Percentiles rank a stretch among this genome's conserved stretches.
These are phyloP conservation scores for Mixornis gularis DNA, from an alignment of 2,113 vertebrate genomes.

Conservation along the genomic window DNA sequence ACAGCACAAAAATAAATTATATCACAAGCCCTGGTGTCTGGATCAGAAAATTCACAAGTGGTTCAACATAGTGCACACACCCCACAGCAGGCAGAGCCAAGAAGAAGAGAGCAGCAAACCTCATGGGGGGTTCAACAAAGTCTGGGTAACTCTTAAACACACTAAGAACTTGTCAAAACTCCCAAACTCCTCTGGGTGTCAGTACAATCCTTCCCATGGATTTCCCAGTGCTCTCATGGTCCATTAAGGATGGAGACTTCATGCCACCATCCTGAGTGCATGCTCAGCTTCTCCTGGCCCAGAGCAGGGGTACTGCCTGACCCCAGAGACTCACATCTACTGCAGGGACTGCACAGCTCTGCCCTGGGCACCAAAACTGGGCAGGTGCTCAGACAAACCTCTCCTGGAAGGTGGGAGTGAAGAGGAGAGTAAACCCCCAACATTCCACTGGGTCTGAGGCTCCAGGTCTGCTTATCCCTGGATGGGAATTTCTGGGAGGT, in stretches of 20 bases:
- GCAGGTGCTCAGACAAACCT: background rate
- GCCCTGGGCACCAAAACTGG: background rate
- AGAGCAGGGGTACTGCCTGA: rapidly evolving
- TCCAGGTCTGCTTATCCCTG: background rate
- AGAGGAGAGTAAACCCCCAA: background rate
- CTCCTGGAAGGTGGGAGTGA: rapidly evolving
- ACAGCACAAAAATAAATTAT: rapidly evolving
- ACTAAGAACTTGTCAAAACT: background rate
- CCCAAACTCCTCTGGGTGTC: background rate
- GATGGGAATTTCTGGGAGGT: background rate
- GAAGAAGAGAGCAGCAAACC: background rate
- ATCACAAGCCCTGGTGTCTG: background rate
- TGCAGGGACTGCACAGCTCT: rapidly evolving
- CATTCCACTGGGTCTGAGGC: rapidly evolving
- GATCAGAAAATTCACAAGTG: background rate
- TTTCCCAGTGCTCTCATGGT: background rate
- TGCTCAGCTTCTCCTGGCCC: background rate
- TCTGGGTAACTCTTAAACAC: background rate
- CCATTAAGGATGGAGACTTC: background rate
- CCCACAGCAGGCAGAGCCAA: background rate
- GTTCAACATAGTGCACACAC: background rate
- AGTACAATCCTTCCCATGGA: background rate
- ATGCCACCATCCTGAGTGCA: rapidly evolving
- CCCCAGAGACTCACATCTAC: background rate
- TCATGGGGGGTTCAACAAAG: background rate